These are phyloP conservation scores for Amphiprion percula DNA, from an alignment of 2,113 vertebrate genomes.

Conservation along the genomic window DNA sequence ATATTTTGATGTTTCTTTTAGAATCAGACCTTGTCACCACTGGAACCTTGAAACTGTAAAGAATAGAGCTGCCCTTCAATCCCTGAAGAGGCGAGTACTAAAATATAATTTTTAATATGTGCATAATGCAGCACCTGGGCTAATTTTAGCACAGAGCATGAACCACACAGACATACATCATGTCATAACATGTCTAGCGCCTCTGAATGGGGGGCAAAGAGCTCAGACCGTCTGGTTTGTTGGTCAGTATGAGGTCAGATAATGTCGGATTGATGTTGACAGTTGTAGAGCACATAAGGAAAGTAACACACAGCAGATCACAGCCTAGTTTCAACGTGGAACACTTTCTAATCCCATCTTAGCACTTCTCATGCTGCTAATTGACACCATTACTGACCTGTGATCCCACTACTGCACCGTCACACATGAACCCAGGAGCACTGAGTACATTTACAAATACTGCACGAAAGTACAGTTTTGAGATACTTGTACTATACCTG, in stretches of 20 bases:
- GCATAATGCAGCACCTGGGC: too few species aligned
- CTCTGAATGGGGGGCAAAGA: not conserved
- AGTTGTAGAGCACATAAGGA: not conserved
- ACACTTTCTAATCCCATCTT: conserved; percentile 28
- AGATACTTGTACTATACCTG: too few species aligned
- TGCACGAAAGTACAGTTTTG: too few species aligned
- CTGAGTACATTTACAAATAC: too few species aligned
- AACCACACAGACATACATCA: not conserved
- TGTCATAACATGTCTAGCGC: conserved; percentile 25
- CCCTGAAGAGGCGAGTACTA: too few species aligned
- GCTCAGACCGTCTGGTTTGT: conserved; percentile 40
- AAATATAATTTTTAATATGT: too few species aligned
- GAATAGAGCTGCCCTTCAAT: too few species aligned
- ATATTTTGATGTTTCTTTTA: too few species aligned
- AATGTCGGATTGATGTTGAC: conserved; percentile 3
- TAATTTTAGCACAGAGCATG: not conserved
- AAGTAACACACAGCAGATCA: not conserved
- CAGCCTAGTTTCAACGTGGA: not conserved
- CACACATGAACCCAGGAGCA: too few species aligned
- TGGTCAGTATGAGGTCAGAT: conserved; percentile 24
- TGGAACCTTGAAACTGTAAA: too few species aligned
- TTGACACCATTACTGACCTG: not conserved
- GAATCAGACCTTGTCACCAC: too few species aligned
- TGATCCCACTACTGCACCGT: not conserved
- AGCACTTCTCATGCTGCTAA: not conserved